Base-by-base conservation (phyloP, 2,113 vertebrate genomes). In the Ophthalmolycus amberensis region DNA sequence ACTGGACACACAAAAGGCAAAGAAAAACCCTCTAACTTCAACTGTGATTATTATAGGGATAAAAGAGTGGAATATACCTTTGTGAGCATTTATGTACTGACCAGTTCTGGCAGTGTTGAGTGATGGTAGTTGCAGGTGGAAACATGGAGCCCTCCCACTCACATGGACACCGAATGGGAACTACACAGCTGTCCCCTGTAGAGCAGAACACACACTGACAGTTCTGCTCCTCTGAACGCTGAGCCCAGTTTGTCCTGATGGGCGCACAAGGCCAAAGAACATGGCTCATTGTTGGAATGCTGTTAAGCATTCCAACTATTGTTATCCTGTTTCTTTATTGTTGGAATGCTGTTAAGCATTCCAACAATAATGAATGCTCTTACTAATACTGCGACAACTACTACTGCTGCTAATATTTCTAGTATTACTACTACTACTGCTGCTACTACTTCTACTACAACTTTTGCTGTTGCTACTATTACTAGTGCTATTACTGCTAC, bases 61-160 rank as follows among this genome's bases (percentile, higher is more conserved):
- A 38, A 54, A n/a, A 2, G 6, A 34, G 2, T 34, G 6, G 0
- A 27, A 16, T 54, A 16, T 25, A 22, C 2, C 10, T 54, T 10
- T 1, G 1, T 1, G 14, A 65, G 29, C 2, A 20, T 74, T 68
- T 2, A 9, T 18, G 6, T 18, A 85, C 96, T 89, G 84, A 99
- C 97, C 98, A 99, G 95, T 97, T 97, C 89, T 94, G 93, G 73
- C 97, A 98, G 85, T 95, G 90, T 46, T 95, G 95, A 72, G 77
- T 93, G 69, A 97, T 81, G 15, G 44, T 48, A 0, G 96, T 80
- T 1, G 95, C 96, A 0, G 95, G 88, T 0, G 96, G 97, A 90
- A 97, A 97, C 77, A 95, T 71, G 6, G 93, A 95, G 40, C 93
- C 95, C 0, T 94, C 93, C 96, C 94, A 97, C 83, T 95, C 95